Evolutionary conservation across 2,797 vertebrate genomes (phyloP).

Genomic region (Sus cebifrons): DNA sequence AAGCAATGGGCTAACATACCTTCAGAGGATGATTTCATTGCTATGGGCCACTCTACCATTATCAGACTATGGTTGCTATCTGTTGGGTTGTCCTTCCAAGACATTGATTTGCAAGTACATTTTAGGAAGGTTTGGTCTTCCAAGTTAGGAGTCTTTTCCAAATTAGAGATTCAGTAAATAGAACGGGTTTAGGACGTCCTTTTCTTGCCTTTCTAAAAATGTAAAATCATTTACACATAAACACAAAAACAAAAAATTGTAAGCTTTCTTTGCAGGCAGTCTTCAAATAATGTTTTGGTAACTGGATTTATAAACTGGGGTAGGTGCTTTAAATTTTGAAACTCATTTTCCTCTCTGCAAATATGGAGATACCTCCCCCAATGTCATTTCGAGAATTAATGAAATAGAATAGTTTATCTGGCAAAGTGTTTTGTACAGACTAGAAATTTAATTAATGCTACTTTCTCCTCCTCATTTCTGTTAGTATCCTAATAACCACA

Average conservation of each 20-base stretch:
- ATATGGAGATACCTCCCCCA: background rate
- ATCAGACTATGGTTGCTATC: background rate
- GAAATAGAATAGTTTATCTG: slow-evolving; percentile 4
- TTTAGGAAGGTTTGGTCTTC: background rate
- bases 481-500: slow-evolving; percentile 33
- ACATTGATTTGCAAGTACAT: background rate
- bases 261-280: background rate
- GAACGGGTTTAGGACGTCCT: background rate
- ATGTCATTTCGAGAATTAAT: slow-evolving; percentile 44
- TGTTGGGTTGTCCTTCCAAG: background rate
- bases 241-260: background rate
- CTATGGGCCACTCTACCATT: background rate
- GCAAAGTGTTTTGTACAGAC: background rate
- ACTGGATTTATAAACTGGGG: background rate
- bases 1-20: background rate
- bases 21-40: background rate
- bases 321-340: background rate
- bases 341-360: background rate
- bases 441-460: background rate
- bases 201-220: slow-evolving; percentile 15
- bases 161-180: background rate
- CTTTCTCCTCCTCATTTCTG: background rate
- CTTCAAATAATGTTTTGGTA: background rate
- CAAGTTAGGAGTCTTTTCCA: background rate
- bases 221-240: background rate